Evolutionary conservation across 2,888 invertebrate species (phyloP).

Genomic region (Philereme vetulata): DNA sequence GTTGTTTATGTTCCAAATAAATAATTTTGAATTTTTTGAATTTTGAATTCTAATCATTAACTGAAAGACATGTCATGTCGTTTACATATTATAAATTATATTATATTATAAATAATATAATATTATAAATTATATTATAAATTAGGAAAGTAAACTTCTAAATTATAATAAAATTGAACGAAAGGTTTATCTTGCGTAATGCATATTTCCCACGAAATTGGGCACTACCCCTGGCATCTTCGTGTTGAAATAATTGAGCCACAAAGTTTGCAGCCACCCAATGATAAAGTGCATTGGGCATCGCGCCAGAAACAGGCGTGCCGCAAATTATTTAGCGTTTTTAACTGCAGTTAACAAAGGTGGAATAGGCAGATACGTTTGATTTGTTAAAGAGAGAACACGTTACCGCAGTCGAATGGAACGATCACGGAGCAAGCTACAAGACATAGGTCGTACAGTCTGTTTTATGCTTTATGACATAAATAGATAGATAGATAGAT

Average conservation of each 20-base stretch:
- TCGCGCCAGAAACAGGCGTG: slow-evolving; percentile 18
- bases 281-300: slow-evolving; percentile 28
- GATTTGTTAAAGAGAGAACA: slow-evolving; percentile 6
- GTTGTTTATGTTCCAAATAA: too few relatives aligned
- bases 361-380: slow-evolving; percentile 7
- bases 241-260: slow-evolving; percentile 32
- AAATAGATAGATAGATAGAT: too few relatives aligned
- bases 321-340: slow-evolving; percentile 26
- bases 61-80: too few relatives aligned
- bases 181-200: slow-evolving; percentile 16
- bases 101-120: too few relatives aligned
- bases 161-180: slow-evolving; percentile 11
- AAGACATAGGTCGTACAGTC: too few relatives aligned
- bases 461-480: too few relatives aligned
- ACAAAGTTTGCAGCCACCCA: slow-evolving; percentile 25
- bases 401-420: too few relatives aligned
- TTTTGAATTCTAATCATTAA: too few relatives aligned
- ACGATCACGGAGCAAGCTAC: too few relatives aligned
- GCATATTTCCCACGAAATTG: slow-evolving; percentile 27
- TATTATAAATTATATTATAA: too few relatives aligned
- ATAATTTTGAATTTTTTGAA: too few relatives aligned
- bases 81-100: too few relatives aligned
- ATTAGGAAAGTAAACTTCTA: background rate
- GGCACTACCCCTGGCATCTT: slow-evolving; percentile 25
- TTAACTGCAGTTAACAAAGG: slow-evolving; percentile 13